Base-by-base conservation (phyloP, 1,140 invertebrate genomes). In the Myzus persicae region DNA sequence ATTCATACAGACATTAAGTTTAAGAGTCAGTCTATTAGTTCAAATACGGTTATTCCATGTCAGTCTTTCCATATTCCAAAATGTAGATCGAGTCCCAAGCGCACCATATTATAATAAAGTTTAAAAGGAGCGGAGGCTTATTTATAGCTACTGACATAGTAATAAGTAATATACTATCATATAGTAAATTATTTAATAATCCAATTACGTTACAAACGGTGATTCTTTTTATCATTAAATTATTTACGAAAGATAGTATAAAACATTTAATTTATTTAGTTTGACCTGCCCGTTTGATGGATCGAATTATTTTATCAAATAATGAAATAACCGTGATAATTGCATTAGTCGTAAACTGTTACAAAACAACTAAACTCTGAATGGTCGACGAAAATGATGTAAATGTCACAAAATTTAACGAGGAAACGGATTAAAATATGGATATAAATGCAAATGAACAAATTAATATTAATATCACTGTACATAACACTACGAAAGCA, bases 401-500 rank as follows among this genome's bases (percentile, higher is more conserved):
- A 40, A 84, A 42, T 44, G 40, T 44, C 42, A 40, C 14, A 31
- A 31, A 40, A 85, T 42, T 85, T 85, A 42, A 85, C 40, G 26
- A 85, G 40, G 38, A 31, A 85, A 44, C 31, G 42, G 40, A 31
- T 42, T 42, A 44, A 76, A n/a, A n/a, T 76, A 85, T 85, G 40
- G 40, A 85, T 31, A 85, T 42, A 85, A 44, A 85, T 44, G 84
- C 84, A 85, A 85, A 85, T 44, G 11, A 85, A 85, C 40, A 40
- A 42, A 85, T 85, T 42, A 85, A 85, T 76, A 76, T 85, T 85
- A 85, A 85, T 44, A 85, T 44, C 26, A 5, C 31, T 44, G 14
- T 36, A 44, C 14, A 42, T 18, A 85, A 44, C 14, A 44, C 26
- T 44, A 85, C 20, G 22, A 84, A 40, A 40, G 36, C 81, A 40